Percentiles rank a stretch among this genome's conserved stretches.
phyloP scores from a whole-genome alignment of 2,113 vertebrate genomes.

The Vanacampus margaritifer region DNA sequence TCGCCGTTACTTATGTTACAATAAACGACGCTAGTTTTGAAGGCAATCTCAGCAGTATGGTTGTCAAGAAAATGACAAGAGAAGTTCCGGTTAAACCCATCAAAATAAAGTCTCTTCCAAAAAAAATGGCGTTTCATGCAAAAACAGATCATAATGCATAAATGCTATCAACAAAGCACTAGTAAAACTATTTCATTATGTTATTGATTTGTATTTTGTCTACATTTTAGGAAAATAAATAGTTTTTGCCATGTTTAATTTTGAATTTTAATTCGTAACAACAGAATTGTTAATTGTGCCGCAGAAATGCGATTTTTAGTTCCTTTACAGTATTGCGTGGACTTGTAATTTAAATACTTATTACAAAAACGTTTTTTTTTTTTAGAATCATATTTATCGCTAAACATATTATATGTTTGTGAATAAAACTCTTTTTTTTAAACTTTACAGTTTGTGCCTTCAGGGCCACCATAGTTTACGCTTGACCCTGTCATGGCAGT shows the following conservation, averaged over 20 bases:
- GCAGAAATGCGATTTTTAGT: too few species aligned
- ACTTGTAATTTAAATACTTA: too few species aligned
- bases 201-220: not conserved
- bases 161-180: not conserved
- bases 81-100: slow-evolving; percentile 26
- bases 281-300: not conserved
- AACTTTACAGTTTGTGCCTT: not conserved
- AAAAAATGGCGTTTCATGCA: not conserved
- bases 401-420: too few species aligned
- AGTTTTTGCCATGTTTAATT: not conserved
- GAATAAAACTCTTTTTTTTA: too few species aligned
- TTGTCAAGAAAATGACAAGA: not conserved
- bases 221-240: not conserved
- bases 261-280: not conserved
- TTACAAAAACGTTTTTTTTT: too few species aligned
- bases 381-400: too few species aligned
- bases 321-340: too few species aligned
- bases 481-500: slow-evolving; percentile 15
- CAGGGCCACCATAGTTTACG: slow-evolving; percentile 30
- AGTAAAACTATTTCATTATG: not conserved
- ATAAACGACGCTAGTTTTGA: slow-evolving; percentile 1
- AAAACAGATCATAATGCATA: not conserved
- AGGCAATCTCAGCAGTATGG: slow-evolving; percentile 1
- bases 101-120: slow-evolving; percentile 19
- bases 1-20: not conserved